Conservation (phyloP, 37 sponge, comb jelly and placozoan species). For the Mnemiopsis leidyi region DNA sequence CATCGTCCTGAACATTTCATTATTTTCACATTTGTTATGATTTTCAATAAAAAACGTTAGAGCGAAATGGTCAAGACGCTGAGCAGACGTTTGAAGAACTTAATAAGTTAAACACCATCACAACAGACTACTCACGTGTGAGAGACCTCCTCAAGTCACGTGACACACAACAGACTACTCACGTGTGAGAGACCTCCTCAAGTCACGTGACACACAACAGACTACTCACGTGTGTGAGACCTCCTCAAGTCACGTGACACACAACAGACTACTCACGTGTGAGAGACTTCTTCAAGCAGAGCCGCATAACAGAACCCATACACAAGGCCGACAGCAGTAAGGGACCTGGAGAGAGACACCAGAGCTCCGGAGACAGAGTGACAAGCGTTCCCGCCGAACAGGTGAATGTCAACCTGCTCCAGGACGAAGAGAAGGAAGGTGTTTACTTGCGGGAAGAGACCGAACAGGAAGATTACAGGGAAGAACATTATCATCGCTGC, state of each 20-base stretch:
- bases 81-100: too few species aligned
- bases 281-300: not conserved
- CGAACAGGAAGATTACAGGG: constrained; percentile 77
- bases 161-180: too few species aligned
- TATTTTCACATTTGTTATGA: too few species aligned
- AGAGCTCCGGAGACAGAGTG: constrained; percentile 34
- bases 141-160: not conserved
- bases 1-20: constrained; percentile 61
- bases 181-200: not conserved
- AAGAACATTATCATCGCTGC: constrained; percentile 79
- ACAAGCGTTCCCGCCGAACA: constrained; percentile 78
- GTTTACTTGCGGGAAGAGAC: constrained; percentile 82
- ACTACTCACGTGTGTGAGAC: constrained; percentile 31
- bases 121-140: too few species aligned
- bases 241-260: not conserved
- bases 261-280: constrained; percentile 22
- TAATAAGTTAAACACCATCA: too few species aligned
- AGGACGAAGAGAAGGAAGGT: constrained; percentile 81
- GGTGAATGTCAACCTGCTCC: constrained; percentile 89
- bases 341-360: not conserved
- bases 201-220: not conserved
- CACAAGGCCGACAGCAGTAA: not conserved
- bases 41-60: too few species aligned
- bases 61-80: too few species aligned
- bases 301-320: constrained; percentile 61